Conservation (phyloP, 2,888 invertebrate genomes). For the Limnephilus marmoratus region DNA sequence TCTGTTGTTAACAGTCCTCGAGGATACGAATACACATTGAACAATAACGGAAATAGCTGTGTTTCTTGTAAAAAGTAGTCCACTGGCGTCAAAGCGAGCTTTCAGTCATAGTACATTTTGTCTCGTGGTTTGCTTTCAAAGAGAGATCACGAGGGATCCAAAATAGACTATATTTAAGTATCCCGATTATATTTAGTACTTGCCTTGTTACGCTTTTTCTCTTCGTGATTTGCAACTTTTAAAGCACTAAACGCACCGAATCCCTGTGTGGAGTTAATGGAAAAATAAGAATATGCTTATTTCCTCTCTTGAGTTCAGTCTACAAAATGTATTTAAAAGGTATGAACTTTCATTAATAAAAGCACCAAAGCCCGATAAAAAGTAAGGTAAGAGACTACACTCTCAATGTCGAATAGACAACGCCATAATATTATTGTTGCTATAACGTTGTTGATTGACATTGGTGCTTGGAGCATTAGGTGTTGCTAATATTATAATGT, state of each 20-base stretch:
- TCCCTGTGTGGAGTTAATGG: no score
- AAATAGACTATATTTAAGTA: slow-evolving; percentile 12
- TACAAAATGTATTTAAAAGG: background rate
- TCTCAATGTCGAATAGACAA: no score
- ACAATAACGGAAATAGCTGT: background rate
- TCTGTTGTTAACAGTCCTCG: background rate
- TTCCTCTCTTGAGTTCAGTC: background rate
- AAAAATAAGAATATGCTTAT: background rate
- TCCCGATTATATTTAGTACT: slow-evolving; percentile 23
- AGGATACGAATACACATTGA: background rate
- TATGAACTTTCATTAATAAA: background rate
- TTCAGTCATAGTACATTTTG: slow-evolving; percentile 9
- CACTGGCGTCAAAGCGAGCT: background rate
- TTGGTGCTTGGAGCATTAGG: background rate
- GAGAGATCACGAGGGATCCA: background rate
- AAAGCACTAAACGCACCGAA: no score
- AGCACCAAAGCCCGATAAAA: background rate
- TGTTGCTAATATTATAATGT: background rate
- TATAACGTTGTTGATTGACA: no score
- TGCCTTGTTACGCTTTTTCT: background rate
- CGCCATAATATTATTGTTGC: no score
- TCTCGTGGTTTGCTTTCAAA: slow-evolving; percentile 11
- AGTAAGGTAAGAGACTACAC: background rate
- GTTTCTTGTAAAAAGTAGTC: background rate
- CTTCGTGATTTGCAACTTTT: background rate